Evolutionary conservation across 2,797 vertebrate genomes (phyloP), one percentile per base, ranked within the genome.

Genomic region (Chromobotia macracanthus): DNA sequence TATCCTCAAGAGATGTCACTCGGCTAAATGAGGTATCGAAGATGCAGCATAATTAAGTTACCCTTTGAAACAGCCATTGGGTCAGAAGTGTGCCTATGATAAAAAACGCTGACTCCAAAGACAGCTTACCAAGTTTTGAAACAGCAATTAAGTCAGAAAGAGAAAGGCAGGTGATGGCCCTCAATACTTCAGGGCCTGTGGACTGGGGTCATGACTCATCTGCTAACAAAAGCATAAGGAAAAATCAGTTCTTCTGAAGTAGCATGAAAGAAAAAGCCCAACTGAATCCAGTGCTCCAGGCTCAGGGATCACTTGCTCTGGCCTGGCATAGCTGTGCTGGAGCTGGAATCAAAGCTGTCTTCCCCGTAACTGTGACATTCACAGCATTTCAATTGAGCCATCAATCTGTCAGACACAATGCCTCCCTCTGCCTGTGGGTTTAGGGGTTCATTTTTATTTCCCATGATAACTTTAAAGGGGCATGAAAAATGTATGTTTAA

Each of bases 351-450:
- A 89, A 87, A 84, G 81, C 82, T 65, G 70, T 84, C 82, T 86
- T 84, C 75, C 86, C 79, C 82, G n/a, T 81, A 51, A 55, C 84
- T 84, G 89, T 88, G 86, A 90, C 88, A 89, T 85, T 88, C 87
- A 84, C 75, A 85, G 88, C 86, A 85, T 91, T 90, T 87, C 87
- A 90, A 92, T 89, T 89, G 90, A 92, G 89, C 88, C 88, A 89
- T 93, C 91, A 89, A 85, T 88, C 88, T 90, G 88, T 90, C 87
- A 89, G 80, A 82, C 53, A 84, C 85, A 80, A 83, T 74, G 72
- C 76, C 31, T 64, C 1, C 48, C 18, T 15, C 16, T 44, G 31
- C 19, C 72, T 76, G 64, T 58, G 66, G 48, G 19, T 74, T 75
- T 75, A 72, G 55, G n/a, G 12, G 28, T 38, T 60, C 2, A 13